Percentiles rank a stretch among this genome's conserved stretches.
Evolutionary conservation across 92 coral and sea anemone species (phyloP).

Genomic region (Muricea muricata): DNA sequence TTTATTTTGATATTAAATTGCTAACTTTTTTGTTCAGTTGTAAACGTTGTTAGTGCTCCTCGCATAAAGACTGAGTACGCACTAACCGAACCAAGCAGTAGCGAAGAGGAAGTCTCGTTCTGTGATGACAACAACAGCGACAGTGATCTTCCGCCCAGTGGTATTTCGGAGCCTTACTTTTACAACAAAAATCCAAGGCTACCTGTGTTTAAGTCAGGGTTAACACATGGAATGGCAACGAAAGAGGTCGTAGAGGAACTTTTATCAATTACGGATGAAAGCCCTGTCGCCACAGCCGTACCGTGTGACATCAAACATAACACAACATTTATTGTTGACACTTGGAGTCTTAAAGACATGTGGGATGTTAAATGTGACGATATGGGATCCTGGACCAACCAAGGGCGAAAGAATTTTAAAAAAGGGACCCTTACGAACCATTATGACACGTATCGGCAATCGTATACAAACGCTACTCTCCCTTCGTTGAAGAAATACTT

Average conservation of each 20-base stretch:
- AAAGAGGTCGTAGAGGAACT: neutral
- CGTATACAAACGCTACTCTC: constrained; percentile 10
- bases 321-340: constrained; percentile 17
- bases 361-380: constrained; percentile 38
- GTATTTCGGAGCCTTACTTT: no score
- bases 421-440: neutral
- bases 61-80: no score
- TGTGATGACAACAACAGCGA: no score
- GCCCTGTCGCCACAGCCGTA: neutral
- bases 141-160: no score
- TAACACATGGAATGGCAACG: neutral
- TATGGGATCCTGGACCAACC: constrained; percentile 39
- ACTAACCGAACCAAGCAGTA: no score
- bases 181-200: no score
- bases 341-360: constrained; percentile 20
- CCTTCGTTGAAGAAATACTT: constrained; percentile 33
- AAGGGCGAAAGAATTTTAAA: constrained; percentile 17
- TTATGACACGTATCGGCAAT: constrained; percentile 36
- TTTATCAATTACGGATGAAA: neutral
- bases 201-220: no score
- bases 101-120: no score
- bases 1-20: no score
- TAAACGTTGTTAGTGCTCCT: no score
- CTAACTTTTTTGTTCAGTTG: no score
- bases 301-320: constrained; percentile 26